A percentile compares a stretch with the other conserved stretches of the same genome.
phyloP scores from a whole-genome alignment of 1,140 invertebrate species.

The Branchinecta lynchi region DNA sequence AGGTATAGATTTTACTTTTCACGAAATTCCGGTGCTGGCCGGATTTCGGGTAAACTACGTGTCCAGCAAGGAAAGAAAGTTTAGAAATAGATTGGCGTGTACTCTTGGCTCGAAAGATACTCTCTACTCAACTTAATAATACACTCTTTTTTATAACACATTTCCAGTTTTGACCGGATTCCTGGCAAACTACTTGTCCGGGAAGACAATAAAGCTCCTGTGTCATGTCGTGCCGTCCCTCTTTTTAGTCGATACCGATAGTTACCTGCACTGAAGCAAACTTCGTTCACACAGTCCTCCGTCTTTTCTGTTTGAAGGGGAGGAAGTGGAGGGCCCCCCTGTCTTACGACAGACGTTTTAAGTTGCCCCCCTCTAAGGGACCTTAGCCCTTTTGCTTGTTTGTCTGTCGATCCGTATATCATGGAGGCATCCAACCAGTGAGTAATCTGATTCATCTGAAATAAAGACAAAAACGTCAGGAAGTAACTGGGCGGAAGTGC shows the following conservation, averaged over 20 bases:
- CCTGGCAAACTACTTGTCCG: not conserved
- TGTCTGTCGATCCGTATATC: slow-evolving; percentile 42
- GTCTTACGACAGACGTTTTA: slow-evolving; percentile 24
- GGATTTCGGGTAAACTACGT: too few relatives aligned
- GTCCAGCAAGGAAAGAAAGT: too few relatives aligned
- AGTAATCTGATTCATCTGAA: slow-evolving; percentile 38
- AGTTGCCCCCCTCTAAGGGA: slow-evolving; percentile 29
- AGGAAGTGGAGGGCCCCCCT: slow-evolving; percentile 36
- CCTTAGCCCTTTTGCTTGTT: slow-evolving; percentile 35
- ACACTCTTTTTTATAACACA: too few relatives aligned
- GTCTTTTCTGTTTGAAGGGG: slow-evolving; percentile 25
- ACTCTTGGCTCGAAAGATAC: too few relatives aligned
- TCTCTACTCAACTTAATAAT: too few relatives aligned
- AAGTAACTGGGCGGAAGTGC: not conserved
- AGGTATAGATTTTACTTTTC: too few relatives aligned
- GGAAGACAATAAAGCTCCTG: not conserved
- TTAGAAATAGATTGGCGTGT: too few relatives aligned
- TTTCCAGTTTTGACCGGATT: too few relatives aligned
- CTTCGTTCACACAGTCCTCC: slow-evolving; percentile 21
- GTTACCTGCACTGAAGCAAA: slow-evolving; percentile 28
- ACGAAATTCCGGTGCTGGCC: too few relatives aligned
- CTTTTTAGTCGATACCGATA: too few relatives aligned
- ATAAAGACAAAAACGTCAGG: not conserved
- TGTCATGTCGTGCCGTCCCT: too few relatives aligned
- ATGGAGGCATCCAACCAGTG: slow-evolving; percentile 41